Evolutionary conservation across 2,888 invertebrate genomes (phyloP).

Genomic region (Octonoba sinensis): DNA sequence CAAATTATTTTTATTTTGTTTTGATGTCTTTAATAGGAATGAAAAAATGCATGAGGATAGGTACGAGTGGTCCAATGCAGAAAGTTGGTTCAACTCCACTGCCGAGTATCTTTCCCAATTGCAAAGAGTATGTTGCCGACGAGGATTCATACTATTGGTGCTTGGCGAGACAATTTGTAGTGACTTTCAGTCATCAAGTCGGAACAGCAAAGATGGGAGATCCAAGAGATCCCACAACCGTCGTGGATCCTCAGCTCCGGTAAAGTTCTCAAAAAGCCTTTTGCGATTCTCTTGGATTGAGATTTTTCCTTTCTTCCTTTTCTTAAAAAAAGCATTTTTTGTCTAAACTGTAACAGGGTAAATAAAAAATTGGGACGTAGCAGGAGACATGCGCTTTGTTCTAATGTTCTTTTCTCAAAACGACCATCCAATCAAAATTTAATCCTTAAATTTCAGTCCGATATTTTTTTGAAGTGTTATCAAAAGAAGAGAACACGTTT

Average conservation of each 20-base stretch:
- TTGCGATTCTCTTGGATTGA: no score
- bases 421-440: no score
- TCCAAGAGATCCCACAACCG: constrained; percentile 34
- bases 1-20: background rate
- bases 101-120: constrained; percentile 25
- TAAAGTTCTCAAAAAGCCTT: constrained; percentile 8
- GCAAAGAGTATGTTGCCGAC: constrained; percentile 13
- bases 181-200: constrained; percentile 19
- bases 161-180: background rate
- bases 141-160: constrained; percentile 34
- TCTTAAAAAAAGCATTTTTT: no score
- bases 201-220: constrained; percentile 46
- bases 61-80: constrained; percentile 12
- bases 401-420: no score
- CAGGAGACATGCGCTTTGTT: no score
- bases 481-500: no score
- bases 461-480: no score
- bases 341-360: no score
- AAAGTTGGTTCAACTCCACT: constrained; percentile 34
- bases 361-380: no score
- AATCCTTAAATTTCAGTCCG: no score
- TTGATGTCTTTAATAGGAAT: constrained; percentile 7
- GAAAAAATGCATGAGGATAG: constrained; percentile 41
- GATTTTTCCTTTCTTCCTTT: no score
- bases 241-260: constrained; percentile 46